Evolutionary conservation across 2,888 invertebrate species (phyloP), one percentile per base, ranked within the genome.

Genomic region (Ernsta delagoae): DNA sequence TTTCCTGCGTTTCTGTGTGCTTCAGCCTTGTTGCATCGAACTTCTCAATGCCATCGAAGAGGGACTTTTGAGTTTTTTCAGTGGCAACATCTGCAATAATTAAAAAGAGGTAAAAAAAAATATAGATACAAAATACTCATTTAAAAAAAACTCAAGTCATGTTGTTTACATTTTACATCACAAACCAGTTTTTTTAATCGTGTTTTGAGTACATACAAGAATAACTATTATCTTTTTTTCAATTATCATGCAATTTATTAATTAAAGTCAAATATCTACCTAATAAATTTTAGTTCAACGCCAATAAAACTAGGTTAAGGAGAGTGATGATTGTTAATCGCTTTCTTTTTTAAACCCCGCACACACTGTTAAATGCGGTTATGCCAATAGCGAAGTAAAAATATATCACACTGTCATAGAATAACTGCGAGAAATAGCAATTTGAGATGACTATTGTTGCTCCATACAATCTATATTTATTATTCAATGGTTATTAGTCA

Each of bases 1-100:
- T 98, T 87, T 98, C 98, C 80, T 97, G 95, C 70, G 98, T 98
- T 90, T 98, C 97, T 62, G 98, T 97, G 90, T 97, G 98, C 90
- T 98, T 98, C 88, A 98, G 93, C 86, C 96, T 96, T 78, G 94
- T 95, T 71, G 96, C 94, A 90, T 98, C 97, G 85, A 98, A 98
- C 77, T 95, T 95, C 88, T 97, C 97, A 80, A 98, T 98, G 67
- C 97, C 97, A 79, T 96, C 96, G 83, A 98, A 96, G 73, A 98
- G 91, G 72, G 97, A 97, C 86, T 97, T 96, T 87, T 97, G 96
- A 73, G 95, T 96, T 89, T 98, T 98, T 87, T 98, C 98, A 61
- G 96, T 95, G 74, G 97, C 97, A 78, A 98, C 96, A 95, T 98
- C 98, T 98, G 92, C 48, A 92, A 50, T 7, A 7, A 56, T 48